Evolutionary conservation across 53 echinoderm and acorn worm species (phyloP), one percentile per base, ranked within the genome.

Genomic region (Antedon mediterranea): DNA sequence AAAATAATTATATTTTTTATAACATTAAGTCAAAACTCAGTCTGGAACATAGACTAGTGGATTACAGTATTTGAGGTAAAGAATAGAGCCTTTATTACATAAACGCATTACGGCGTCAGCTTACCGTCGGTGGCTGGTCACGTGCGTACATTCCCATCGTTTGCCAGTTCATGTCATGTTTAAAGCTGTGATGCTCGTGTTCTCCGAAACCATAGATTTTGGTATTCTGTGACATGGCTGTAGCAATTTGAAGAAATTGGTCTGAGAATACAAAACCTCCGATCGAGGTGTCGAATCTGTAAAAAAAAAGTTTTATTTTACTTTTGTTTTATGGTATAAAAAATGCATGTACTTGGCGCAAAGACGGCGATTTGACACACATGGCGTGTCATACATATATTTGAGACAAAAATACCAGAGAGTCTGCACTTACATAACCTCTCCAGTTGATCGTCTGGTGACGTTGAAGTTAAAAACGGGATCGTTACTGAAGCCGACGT

Each of bases 221-320:
- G 8, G 79, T 78, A 34, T 74, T 70, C 29, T 80, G 4, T 27
- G 85, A 78, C 13, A 89, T 78, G 34, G 79, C 80, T 32, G 89
- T 89, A 29, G 79, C 85, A 43, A 89, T 78, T 37, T 85, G 82
- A 4, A 89, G 73, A 31, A 78, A 89, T 77, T 89, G 89, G 43
- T 89, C 89, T 29, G 81, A 81, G 57, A 82, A 85, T 0, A 89
- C 89, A 11, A 89, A 83, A 20, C 89, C 89, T 42, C 89, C 89
- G 0, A 85, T 71, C 0, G 85, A 89, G 11, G 89, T 89, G 43
- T 89, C 89, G 33, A 78, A 82, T 26, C 89, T 89, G 34, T 71
- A 29, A 71, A n/a, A 37, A 33, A 72, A 74, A 32, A 70, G 6
- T 6, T 4, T 37, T 6, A 11, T 37, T 6, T 37, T 37, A 11